Conservation (phyloP, 2,797 vertebrate genomes). For the Sebastes aleutianus region DNA sequence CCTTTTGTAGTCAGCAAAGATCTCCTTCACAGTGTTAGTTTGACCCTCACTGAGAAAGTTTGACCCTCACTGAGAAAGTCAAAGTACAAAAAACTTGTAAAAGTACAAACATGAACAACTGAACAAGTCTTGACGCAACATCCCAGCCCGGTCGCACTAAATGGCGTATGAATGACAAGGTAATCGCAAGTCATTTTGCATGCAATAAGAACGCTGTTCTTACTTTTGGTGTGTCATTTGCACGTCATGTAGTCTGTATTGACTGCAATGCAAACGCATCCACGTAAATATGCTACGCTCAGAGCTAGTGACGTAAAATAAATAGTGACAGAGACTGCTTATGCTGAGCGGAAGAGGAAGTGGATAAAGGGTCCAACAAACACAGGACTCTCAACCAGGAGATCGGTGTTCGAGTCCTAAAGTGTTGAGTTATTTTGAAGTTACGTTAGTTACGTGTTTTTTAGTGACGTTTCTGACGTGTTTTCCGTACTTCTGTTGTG, state of each 20-base stretch:
- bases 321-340: no score
- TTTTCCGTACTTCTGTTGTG: no score
- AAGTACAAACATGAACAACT: neutral
- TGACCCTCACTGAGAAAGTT: neutral
- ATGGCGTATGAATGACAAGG: no score
- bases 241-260: neutral
- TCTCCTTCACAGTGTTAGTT: neutral
- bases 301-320: no score
- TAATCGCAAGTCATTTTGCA: neutral
- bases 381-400: no score
- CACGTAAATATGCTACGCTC: no score
- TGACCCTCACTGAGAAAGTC: neutral
- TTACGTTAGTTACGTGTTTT: no score
- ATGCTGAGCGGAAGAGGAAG: no score
- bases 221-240: neutral
- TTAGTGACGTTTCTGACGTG: no score
- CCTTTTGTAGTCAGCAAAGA: neutral
- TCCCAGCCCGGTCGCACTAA: neutral
- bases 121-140: neutral
- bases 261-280: neutral
- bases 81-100: neutral
- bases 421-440: no score
- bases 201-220: neutral
- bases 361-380: no score
- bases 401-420: no score